These are phyloP conservation scores for Petrocephalus microphthalmus DNA, from an alignment of 2,113 vertebrate genomes.

Conservation along the genomic window DNA sequence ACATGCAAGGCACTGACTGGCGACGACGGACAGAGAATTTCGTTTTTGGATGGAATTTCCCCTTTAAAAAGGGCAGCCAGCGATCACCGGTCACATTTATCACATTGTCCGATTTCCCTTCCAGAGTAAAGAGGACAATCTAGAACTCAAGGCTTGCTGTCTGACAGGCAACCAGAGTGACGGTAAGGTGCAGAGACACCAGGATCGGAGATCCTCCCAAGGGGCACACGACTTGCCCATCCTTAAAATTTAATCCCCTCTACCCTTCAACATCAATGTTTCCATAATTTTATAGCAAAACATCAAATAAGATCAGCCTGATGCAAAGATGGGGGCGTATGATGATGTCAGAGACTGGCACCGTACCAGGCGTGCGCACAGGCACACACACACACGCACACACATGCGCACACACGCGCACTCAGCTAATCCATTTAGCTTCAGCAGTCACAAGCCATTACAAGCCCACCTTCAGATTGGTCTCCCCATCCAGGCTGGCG, in stretches of 20 bases:
- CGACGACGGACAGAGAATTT: neutral
- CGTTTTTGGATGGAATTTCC: neutral
- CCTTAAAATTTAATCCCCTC: neutral
- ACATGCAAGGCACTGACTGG: neutral
- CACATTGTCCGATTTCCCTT: neutral
- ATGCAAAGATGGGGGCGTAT: neutral
- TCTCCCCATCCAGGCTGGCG: constrained; percentile 92
- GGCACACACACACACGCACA: no score
- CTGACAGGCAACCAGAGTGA: neutral
- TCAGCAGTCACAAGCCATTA: neutral
- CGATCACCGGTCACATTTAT: neutral
- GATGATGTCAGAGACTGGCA: neutral
- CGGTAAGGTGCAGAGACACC: neutral
- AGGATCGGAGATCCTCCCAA: neutral
- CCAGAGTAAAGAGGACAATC: neutral
- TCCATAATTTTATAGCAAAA: neutral
- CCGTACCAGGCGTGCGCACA: neutral
- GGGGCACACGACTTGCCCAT: neutral
- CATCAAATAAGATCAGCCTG: neutral
- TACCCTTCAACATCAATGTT: neutral
- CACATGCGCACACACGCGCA: neutral
- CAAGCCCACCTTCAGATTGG: constrained; percentile 83
- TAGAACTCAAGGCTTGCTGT: neutral
- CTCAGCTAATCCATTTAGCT: neutral
- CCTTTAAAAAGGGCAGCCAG: neutral